Conservation (phyloP, 2,888 invertebrate genomes). For the Petrolisthes cinctipes region DNA sequence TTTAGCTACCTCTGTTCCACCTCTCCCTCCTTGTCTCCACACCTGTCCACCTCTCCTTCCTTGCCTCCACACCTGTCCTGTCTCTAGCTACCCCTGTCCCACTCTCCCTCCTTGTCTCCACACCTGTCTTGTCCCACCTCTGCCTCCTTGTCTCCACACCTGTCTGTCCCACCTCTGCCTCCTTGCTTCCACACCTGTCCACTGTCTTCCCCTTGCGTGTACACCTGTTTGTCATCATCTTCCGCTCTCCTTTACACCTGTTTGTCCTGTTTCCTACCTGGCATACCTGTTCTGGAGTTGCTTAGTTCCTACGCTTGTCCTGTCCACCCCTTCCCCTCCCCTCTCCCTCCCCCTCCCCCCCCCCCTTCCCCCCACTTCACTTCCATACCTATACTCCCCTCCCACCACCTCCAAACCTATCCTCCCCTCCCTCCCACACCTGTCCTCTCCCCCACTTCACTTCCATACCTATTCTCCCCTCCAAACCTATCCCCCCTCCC, state of each 20-base stretch:
- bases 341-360: not conserved
- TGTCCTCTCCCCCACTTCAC: not conserved
- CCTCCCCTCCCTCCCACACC: not conserved
- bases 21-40: not conserved
- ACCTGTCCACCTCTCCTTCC: too few species aligned
- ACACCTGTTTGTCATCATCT: not conserved
- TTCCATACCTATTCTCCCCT: not conserved
- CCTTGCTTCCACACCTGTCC: too few species aligned
- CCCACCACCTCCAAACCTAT: not conserved
- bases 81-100: too few species aligned
- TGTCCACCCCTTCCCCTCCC: not conserved
- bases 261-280: not conserved
- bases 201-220: not conserved
- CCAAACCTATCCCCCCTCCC: not conserved
- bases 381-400: not conserved
- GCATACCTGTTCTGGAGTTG: not conserved
- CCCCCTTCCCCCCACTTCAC: not conserved
- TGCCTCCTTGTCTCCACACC: too few species aligned
- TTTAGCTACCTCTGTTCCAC: too few species aligned
- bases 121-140: too few species aligned
- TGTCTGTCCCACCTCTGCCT: too few species aligned
- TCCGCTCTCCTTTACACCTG: not conserved
- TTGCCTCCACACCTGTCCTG: too few species aligned
- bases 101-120: too few species aligned
- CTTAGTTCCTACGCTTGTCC: not conserved